Conservation (phyloP, 2,888 invertebrate species). For the Esperia sulphurella region DNA sequence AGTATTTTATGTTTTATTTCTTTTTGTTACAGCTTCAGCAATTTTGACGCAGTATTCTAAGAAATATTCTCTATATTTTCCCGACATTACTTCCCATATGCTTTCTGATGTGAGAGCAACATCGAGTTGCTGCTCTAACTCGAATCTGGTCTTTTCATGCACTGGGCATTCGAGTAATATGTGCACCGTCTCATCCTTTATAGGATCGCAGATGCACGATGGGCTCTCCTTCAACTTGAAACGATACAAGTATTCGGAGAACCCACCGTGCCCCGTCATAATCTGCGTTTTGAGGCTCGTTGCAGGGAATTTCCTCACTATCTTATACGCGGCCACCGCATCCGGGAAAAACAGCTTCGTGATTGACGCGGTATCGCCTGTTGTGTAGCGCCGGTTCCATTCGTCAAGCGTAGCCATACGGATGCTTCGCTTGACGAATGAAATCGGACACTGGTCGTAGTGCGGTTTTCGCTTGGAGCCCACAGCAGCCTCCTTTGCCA, state of each 20-base stretch:
- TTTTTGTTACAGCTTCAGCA: too few species aligned
- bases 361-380: not conserved
- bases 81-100: too few species aligned
- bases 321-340: not conserved
- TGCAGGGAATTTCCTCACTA: not conserved
- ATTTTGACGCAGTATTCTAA: too few species aligned
- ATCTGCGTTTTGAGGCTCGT: not conserved
- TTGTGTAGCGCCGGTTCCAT: conserved; percentile 8
- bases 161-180: too few species aligned
- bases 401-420: conserved; percentile 3
- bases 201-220: not conserved
- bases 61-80: too few species aligned
- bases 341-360: conserved; percentile 12
- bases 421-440: conserved; percentile 4
- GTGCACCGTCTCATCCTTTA: not conserved
- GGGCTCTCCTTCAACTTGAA: not conserved
- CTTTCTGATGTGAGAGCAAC: too few species aligned
- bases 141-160: too few species aligned
- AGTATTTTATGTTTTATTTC: too few species aligned
- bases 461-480: not conserved
- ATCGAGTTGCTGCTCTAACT: too few species aligned
- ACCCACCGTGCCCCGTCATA: not conserved
- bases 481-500: not conserved
- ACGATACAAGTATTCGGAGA: not conserved
- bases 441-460: not conserved